phyloP scores from a whole-genome alignment of 1,140 invertebrate genomes.

The Lordiphosa mommai region DNA sequence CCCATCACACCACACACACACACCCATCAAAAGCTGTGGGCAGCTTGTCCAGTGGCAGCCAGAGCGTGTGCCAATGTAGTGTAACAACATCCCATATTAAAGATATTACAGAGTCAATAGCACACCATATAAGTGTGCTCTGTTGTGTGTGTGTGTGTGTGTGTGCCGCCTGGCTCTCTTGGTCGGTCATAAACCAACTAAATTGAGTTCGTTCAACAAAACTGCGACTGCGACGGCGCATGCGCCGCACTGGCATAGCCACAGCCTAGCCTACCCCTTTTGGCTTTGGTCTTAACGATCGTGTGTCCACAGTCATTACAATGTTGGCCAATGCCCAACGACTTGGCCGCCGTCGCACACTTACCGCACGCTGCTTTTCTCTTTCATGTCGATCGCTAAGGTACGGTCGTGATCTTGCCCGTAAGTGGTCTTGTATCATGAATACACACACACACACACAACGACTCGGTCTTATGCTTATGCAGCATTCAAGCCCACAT shows the following conservation, averaged over 20 bases:
- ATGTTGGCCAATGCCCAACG: constrained; percentile 69
- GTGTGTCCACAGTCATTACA: constrained; percentile 79
- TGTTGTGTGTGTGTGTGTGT: constrained; percentile 37
- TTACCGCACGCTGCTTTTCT: constrained; percentile 77
- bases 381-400: constrained; percentile 54
- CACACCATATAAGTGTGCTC: constrained; percentile 72
- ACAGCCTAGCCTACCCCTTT: constrained; percentile 20
- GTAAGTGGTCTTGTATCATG: constrained; percentile 79
- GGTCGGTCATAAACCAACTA: constrained; percentile 59
- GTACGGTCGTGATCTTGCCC: constrained; percentile 75
- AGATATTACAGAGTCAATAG: constrained; percentile 77
- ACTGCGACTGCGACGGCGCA: constrained; percentile 44
- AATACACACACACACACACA: constrained; percentile 63
- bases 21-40: constrained; percentile 26
- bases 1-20: constrained; percentile 2
- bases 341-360: constrained; percentile 40
- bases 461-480: constrained; percentile 9
- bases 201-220: constrained; percentile 77
- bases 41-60: constrained; percentile 70
- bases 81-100: constrained; percentile 78
- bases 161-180: constrained; percentile 9
- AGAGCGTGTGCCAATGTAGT: constrained; percentile 79
- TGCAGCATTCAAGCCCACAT: constrained; percentile 8
- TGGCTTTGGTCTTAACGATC: constrained; percentile 68
- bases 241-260: constrained; percentile 38